Conservation (phyloP, 2,113 vertebrate genomes). For the Arenaria interpres region DNA sequence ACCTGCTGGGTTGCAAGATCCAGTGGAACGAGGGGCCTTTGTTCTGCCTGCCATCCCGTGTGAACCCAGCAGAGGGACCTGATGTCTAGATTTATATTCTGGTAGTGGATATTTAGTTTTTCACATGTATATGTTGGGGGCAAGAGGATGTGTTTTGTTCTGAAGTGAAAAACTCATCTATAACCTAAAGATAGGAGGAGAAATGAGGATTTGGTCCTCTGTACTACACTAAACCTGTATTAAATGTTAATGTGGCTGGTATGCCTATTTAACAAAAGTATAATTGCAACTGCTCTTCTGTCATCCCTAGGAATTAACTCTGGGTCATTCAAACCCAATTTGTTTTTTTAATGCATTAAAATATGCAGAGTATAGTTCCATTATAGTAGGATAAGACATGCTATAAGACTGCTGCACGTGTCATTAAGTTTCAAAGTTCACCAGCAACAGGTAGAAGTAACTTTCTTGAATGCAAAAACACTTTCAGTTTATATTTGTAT, state of each 20-base stretch:
- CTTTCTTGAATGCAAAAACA: background rate
- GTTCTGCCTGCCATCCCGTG: background rate
- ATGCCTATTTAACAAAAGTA: background rate
- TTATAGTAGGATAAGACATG: background rate
- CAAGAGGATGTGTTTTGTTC: background rate
- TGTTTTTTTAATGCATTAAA: background rate
- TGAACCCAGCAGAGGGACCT: conserved; percentile 45
- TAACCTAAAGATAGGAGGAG: background rate
- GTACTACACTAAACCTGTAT: background rate
- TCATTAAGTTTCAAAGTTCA: background rate
- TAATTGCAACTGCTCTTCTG: background rate
- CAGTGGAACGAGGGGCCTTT: fast-evolving
- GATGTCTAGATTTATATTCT: background rate
- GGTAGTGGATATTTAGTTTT: background rate
- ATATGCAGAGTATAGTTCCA: background rate
- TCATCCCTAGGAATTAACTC: background rate
- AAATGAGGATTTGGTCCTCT: background rate
- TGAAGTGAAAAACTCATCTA: background rate
- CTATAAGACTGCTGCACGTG: background rate
- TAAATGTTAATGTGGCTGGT: background rate
- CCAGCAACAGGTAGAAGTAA: background rate
- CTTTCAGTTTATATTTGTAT: background rate
- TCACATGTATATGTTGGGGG: background rate
- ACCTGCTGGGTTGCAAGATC: background rate
- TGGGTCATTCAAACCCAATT: background rate